These are phyloP conservation scores for Isoperla grammatica DNA, from an alignment of 2,888 invertebrate genomes.

Conservation along the genomic window DNA sequence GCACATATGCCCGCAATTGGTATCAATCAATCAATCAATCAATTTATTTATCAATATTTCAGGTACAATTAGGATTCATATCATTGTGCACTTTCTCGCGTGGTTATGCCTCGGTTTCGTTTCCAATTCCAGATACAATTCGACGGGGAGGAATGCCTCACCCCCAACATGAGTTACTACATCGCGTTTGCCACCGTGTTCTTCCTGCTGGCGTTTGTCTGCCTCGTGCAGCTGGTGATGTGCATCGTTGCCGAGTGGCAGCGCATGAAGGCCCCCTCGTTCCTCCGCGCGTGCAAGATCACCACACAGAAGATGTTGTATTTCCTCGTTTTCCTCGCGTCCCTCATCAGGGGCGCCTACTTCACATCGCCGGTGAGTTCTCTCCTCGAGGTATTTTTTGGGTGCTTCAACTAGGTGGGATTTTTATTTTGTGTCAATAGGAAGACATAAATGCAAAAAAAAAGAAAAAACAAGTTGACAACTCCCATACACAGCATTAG, in stretches of 20 bases:
- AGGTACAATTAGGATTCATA: not conserved
- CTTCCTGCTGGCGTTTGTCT: slow-evolving; percentile 75
- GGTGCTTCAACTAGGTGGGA: too few species aligned
- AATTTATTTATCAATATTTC: too few species aligned
- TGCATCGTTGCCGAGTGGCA: slow-evolving; percentile 78
- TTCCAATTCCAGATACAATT: slow-evolving; percentile 53
- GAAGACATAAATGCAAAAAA: too few species aligned
- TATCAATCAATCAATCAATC: not conserved
- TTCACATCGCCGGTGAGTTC: slow-evolving; percentile 79
- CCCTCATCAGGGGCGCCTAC: slow-evolving; percentile 79
- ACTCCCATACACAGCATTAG: too few species aligned
- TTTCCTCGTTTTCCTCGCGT: slow-evolving; percentile 79
- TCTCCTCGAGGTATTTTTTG: too few species aligned
- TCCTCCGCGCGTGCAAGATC: slow-evolving; percentile 74
- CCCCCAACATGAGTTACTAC: slow-evolving; percentile 76
- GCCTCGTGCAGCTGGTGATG: slow-evolving; percentile 76
- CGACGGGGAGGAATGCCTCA: slow-evolving; percentile 75
- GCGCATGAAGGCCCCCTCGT: slow-evolving; percentile 74
- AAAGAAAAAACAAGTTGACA: too few species aligned
- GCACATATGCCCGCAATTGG: too few species aligned
- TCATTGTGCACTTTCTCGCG: too few species aligned
- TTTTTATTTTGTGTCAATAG: too few species aligned
- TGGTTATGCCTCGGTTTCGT: too few species aligned
- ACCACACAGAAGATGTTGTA: slow-evolving; percentile 89
- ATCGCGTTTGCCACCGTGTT: slow-evolving; percentile 59